These are phyloP conservation scores for Drosophila pruinosa DNA, from an alignment of 1,140 invertebrate genomes.

Conservation along the genomic window DNA sequence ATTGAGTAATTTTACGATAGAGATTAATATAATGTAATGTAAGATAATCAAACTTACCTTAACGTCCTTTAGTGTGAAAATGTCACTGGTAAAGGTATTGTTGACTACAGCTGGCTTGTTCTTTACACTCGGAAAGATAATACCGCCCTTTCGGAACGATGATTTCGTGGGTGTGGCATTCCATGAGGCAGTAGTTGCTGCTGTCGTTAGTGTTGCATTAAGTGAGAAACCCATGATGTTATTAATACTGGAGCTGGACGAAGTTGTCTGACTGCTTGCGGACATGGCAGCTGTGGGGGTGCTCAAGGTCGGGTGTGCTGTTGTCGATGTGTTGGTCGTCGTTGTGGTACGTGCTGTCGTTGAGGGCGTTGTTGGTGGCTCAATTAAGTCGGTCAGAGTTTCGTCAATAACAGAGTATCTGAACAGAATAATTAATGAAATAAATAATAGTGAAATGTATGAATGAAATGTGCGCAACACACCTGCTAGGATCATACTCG, in stretches of 20 bases:
- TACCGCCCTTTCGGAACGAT: slow-evolving; percentile 87
- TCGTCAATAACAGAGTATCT: slow-evolving; percentile 75
- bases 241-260: neutral
- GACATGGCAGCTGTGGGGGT: neutral
- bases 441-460: neutral
- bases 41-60: slow-evolving; percentile 89
- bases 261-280: neutral
- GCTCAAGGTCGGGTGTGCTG: slow-evolving; percentile 17
- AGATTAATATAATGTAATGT: too few species aligned
- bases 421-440: neutral
- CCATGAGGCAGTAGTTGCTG: slow-evolving; percentile 24
- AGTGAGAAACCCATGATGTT: slow-evolving; percentile 8
- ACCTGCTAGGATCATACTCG: slow-evolving; percentile 88
- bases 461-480: neutral
- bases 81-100: slow-evolving; percentile 90
- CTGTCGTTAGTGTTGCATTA: slow-evolving; percentile 31
- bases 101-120: slow-evolving; percentile 93
- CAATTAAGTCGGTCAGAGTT: slow-evolving; percentile 71
- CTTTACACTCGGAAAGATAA: slow-evolving; percentile 95
- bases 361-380: slow-evolving; percentile 55
- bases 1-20: too few species aligned
- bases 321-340: slow-evolving; percentile 12
- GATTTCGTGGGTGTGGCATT: slow-evolving; percentile 57
- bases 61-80: slow-evolving; percentile 89
- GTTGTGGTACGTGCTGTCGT: slow-evolving; percentile 60